Evolutionary conservation across 2,113 vertebrate species (phyloP).

Genomic region (Marmota flaviventris): DNA sequence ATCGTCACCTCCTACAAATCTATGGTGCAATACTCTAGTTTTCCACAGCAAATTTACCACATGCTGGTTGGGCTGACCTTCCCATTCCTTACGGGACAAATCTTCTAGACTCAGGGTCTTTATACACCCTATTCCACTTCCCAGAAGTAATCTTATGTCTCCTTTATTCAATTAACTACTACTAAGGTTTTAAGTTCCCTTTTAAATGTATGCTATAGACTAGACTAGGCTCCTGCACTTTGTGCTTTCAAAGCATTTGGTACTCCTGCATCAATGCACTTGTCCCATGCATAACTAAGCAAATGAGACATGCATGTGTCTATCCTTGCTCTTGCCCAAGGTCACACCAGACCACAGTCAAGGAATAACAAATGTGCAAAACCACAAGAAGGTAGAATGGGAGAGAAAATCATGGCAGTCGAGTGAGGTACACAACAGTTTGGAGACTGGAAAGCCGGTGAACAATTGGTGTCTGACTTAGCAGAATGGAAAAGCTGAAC

Average conservation of each 20-base stretch:
- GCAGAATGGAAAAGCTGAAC: neutral
- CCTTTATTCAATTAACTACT: neutral
- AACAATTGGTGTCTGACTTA: neutral
- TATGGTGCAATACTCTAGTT: neutral
- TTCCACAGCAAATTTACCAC: neutral
- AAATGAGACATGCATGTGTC: neutral
- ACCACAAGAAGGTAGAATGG: neutral
- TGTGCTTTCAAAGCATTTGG: neutral
- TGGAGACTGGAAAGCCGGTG: neutral
- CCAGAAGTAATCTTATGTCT: neutral
- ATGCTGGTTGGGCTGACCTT: neutral
- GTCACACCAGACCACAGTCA: neutral
- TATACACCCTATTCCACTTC: neutral
- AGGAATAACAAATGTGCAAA: neutral
- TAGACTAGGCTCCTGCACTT: neutral
- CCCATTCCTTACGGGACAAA: neutral
- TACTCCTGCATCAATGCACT: accelerated
- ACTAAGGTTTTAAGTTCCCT: constrained; percentile 8
- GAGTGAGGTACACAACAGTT: neutral
- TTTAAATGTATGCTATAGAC: neutral
- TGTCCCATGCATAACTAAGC: neutral
- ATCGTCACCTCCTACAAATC: neutral
- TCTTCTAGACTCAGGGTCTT: neutral
- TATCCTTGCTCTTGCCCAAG: neutral
- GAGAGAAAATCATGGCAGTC: neutral